Evolutionary conservation across 2,797 vertebrate species (phyloP).

Genomic region (Cottoperca gobio): DNA sequence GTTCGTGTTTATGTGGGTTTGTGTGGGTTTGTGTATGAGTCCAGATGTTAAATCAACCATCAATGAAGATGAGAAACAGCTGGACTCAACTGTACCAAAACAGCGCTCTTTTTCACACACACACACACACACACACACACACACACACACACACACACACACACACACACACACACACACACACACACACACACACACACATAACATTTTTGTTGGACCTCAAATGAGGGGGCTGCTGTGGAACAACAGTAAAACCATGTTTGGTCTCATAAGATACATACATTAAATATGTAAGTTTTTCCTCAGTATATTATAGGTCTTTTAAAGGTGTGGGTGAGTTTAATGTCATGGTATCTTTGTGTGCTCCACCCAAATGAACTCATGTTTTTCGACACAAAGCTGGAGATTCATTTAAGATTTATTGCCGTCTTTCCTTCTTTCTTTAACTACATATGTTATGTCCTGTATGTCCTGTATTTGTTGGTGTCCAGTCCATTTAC

Average conservation of each 20-base stretch:
- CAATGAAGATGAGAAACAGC: constrained; percentile 64
- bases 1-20: constrained; percentile 15
- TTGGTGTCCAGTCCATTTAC: neutral
- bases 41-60: constrained; percentile 59
- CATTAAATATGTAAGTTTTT: neutral
- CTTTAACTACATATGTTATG: neutral
- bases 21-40: constrained; percentile 19
- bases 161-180: neutral
- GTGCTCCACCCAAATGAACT: constrained; percentile 57
- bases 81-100: constrained; percentile 41
- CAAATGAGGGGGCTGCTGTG: constrained; percentile 44
- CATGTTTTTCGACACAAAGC: constrained; percentile 27
- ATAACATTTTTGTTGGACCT: constrained; percentile 10
- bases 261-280: constrained; percentile 20
- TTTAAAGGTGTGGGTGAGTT: constrained; percentile 17
- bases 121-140: neutral
- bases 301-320: neutral
- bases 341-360: constrained; percentile 20
- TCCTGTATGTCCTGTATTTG: neutral
- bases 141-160: neutral
- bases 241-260: constrained; percentile 31
- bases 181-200: neutral
- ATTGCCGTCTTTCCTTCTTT: neutral
- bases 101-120: neutral
- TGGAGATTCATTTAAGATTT: constrained; percentile 39